Evolutionary conservation across 2,888 invertebrate genomes (phyloP).

Genomic region (Atethmia centrago): DNA sequence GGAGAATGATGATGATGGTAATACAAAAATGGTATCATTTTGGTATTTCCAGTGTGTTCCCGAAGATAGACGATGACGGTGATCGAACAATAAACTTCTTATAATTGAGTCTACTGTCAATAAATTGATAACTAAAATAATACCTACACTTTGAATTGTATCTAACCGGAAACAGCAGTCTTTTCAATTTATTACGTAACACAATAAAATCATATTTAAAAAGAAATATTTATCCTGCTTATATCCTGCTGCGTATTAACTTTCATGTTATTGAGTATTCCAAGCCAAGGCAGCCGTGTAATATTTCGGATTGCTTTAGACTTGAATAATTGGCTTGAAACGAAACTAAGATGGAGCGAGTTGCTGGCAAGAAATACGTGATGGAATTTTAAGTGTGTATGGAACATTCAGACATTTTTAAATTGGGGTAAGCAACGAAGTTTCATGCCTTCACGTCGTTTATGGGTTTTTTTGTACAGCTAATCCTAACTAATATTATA

Average conservation of each 20-base stretch:
- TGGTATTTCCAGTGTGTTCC: no score
- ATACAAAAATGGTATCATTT: no score
- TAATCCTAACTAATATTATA: no score
- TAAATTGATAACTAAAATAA: background rate
- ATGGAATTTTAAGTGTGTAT: conserved; percentile 33
- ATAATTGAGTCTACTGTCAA: background rate
- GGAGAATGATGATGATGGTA: no score
- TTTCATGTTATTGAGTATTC: conserved; percentile 18
- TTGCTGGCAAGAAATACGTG: conserved; percentile 35
- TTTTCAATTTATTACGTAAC: background rate
- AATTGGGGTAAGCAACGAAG: background rate
- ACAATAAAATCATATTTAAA: background rate
- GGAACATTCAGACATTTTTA: conserved; percentile 10
- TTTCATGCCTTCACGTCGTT: background rate
- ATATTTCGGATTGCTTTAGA: conserved; percentile 39
- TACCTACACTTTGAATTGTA: background rate
- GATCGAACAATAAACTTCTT: no score
- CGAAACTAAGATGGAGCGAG: conserved; percentile 45
- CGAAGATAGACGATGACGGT: no score
- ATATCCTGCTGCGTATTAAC: no score
- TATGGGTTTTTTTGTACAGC: background rate
- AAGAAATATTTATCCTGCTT: background rate
- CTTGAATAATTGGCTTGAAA: conserved; percentile 47
- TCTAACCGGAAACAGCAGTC: background rate
- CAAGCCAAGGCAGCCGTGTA: conserved; percentile 14